Conservation (phyloP, 2,113 vertebrate genomes). For the Halcyon malimbica region DNA sequence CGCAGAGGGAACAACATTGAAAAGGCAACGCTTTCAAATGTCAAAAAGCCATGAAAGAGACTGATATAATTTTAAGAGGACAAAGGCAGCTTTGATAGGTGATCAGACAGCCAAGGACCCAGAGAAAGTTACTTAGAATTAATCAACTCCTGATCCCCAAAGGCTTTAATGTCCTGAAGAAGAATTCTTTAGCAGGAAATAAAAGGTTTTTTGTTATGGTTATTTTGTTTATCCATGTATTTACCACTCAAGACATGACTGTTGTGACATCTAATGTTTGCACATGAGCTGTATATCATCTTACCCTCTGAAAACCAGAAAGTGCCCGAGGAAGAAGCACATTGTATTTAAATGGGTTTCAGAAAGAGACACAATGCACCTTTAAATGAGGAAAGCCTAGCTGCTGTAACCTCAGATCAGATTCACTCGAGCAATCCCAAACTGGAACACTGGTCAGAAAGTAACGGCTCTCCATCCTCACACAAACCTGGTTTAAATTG, state of each 20-base stretch:
- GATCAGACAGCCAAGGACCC: constrained; percentile 73
- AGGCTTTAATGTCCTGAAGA: constrained; percentile 58
- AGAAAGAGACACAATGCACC: constrained; percentile 20
- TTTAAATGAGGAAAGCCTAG: constrained; percentile 10
- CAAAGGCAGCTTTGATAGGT: constrained; percentile 63
- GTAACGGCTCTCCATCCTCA: constrained; percentile 24
- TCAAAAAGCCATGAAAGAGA: constrained; percentile 40
- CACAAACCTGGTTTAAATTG: constrained; percentile 97
- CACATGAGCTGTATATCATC: background rate
- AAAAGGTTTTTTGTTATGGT: background rate
- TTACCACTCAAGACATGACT: constrained; percentile 1
- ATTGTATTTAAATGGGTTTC: background rate
- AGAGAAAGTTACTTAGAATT: constrained; percentile 64
- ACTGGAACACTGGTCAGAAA: constrained; percentile 5
- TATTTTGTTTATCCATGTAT: background rate
- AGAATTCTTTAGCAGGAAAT: constrained; percentile 10
- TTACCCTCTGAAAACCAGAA: constrained; percentile 35
- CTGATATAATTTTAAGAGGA: constrained; percentile 28
- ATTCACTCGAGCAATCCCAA: background rate
- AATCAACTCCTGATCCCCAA: constrained; percentile 71
- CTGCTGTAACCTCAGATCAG: constrained; percentile 1
- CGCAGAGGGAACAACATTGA: background rate
- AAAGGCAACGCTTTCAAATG: background rate
- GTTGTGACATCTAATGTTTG: background rate
- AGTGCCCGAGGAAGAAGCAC: constrained; percentile 18